A percentile compares a stretch with the other conserved stretches of the same genome.
Conservation (phyloP, 2,888 invertebrate genomes). For the Chrysina gloriosa region DNA sequence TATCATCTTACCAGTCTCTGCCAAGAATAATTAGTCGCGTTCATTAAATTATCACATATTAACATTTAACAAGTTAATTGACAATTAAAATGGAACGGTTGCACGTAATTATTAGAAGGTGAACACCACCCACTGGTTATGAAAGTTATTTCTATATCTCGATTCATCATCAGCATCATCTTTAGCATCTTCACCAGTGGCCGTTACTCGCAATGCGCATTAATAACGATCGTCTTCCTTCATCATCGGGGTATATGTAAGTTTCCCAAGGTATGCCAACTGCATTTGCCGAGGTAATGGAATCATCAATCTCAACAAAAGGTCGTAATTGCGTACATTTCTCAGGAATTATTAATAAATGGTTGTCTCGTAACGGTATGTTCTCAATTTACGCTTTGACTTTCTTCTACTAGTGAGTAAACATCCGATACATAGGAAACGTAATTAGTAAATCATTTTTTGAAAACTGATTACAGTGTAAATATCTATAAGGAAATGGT, state of each 20-base stretch:
- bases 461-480: too few relatives aligned
- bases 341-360: conserved; percentile 32
- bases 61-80: conserved; percentile 34
- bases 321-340: conserved; percentile 29
- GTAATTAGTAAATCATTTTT: too few relatives aligned
- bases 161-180: background rate
- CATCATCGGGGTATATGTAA: conserved; percentile 17
- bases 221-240: conserved; percentile 8
- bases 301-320: conserved; percentile 32
- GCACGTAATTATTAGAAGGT: conserved; percentile 3
- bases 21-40: conserved; percentile 14
- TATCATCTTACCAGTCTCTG: conserved; percentile 21
- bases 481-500: too few relatives aligned
- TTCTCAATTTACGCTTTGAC: conserved; percentile 17
- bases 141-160: conserved; percentile 8
- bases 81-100: conserved; percentile 28
- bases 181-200: background rate
- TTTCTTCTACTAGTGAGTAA: conserved; percentile 14
- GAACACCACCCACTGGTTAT: conserved; percentile 16
- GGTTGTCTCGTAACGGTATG: conserved; percentile 5
- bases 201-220: background rate
- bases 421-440: conserved; percentile 10
- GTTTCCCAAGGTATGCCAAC: conserved; percentile 18
- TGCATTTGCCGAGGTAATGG: conserved; percentile 25
- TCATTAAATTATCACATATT: conserved; percentile 31